Base-by-base conservation (phyloP, 2,888 invertebrate species). In the Allophyes oxyacanthae region DNA sequence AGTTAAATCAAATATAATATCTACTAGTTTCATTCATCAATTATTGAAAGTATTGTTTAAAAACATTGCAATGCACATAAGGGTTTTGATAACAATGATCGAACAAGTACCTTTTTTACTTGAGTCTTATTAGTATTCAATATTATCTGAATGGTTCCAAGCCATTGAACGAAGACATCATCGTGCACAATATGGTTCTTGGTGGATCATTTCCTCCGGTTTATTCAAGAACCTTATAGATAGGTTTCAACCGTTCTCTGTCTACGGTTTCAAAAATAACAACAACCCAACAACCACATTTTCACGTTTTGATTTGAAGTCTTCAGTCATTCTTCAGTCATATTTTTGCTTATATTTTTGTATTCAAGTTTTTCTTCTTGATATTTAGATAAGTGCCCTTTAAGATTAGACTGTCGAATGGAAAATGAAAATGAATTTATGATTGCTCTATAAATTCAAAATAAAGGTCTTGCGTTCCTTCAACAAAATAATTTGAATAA, bases 261-360 rank as follows among this genome's bases (percentile, higher is more conserved):
- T 10, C n/a, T 25, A 1, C 13, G 41, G 28, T 41, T 41, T 1
- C 25, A 45, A 13, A 6, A 34, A 43, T n/a, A n/a, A n/a, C n/a
- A n/a, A n/a, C n/a, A n/a, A n/a, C n/a, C n/a, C n/a, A n/a, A n/a
- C n/a, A n/a, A n/a, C 28, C 4, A 28, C 26, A 13, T 28, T 11
- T 9, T 20, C 7, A 14, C 36, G n/a, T n/a, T n/a, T n/a, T n/a
- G 14, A 11, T 30, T 7, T 58, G 38, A 59, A 40, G 43, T 62
- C 34, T 51, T 40, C 40, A 40, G 40, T 49, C 40, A 41, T 33
- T 13, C 10, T 49, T 36, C 20, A 36, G 42, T 46, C 30, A 54
- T 30, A 3, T 30, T 41, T 36, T 11, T 36, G 10, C n/a, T n/a
- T n/a, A n/a, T n/a, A n/a, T 25, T 25, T 25, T 25, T 25, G 3